phyloP scores from a whole-genome alignment of 2,797 vertebrate genomes.

The Xenopus petersii region DNA sequence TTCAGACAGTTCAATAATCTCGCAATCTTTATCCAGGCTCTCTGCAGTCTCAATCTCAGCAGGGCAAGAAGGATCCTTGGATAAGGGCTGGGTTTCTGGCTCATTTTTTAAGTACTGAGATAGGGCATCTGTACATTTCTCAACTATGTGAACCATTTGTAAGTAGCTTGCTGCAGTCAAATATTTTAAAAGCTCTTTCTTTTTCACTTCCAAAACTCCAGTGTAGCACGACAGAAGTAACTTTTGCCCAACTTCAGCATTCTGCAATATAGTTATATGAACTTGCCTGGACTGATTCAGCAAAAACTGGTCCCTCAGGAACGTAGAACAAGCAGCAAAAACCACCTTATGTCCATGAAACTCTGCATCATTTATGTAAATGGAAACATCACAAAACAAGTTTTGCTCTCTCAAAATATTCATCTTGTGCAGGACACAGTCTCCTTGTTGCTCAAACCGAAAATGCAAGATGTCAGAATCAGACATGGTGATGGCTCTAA shows the following conservation, averaged over 20 bases:
- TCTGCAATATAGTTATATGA: conserved; percentile 90
- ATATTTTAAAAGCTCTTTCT: conserved; percentile 92
- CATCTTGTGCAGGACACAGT: conserved; percentile 95
- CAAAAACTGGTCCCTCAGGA: conserved; percentile 94
- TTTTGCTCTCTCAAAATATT: conserved; percentile 87
- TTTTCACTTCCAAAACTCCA: conserved; percentile 89
- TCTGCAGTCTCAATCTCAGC: conserved; percentile 38
- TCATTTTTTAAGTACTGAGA: conserved; percentile 71
- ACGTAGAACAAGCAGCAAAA: conserved; percentile 93
- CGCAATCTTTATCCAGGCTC: conserved; percentile 65
- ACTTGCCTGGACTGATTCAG: conserved; percentile 89
- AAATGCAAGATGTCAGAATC: conserved; percentile 94
- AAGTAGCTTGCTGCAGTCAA: conserved; percentile 95
- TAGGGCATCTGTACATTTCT: conserved; percentile 82
- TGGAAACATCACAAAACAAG: conserved; percentile 93
- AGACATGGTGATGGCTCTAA: conserved; percentile 72
- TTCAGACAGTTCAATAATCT: conserved; percentile 74
- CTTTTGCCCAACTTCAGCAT: conserved; percentile 87
- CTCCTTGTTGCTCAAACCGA: conserved; percentile 90
- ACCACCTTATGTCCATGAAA: conserved; percentile 95
- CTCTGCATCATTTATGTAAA: conserved; percentile 91
- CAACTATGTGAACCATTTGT: conserved; percentile 97
- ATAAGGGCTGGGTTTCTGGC: conserved; percentile 54
- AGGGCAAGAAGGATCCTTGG: conserved; percentile 54
- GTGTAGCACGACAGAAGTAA: conserved; percentile 94